Evolutionary conservation across 2,797 vertebrate species (phyloP), one percentile per base, ranked within the genome.

Genomic region (Leptodactylus fallax): DNA sequence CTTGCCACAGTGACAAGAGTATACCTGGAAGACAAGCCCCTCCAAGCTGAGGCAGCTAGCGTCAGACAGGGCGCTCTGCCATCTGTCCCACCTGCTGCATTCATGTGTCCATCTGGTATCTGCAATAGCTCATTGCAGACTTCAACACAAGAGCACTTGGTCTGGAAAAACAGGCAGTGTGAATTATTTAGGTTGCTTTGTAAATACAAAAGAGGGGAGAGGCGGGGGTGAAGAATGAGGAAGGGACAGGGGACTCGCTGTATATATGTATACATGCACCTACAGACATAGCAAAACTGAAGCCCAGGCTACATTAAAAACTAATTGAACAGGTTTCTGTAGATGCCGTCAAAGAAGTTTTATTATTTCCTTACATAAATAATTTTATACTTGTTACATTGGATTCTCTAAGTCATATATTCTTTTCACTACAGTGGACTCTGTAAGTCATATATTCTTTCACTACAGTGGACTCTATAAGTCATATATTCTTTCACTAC

Each of bases 81-180:
- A 97, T 96, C 95, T 96, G 95, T 95, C 95, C 95, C 95, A 97
- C 96, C 96, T 96, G 96, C 96, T 96, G 95, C 96, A 95, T 95
- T 92, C 94, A 89, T 91, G 92, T 93, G 95, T 96, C 96, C 96
- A 96, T 96, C 96, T 97, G 96, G 90, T 95, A 94, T 91, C 94
- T 92, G 94, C 95, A 93, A 78, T 92, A 92, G 93, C 94, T 95
- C 95, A 91, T 93, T 87, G 93, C 92, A 51, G 94, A 90, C 93
- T 94, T 92, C 94, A 84, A 91, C 91, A 82, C 90, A 93, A 93
- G 90, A 91, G 90, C 93, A 72, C 83, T 90, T 90, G 72, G 92
- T 90, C 93, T 93, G 93, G 91, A 79, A 82, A 94, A 93, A 93
- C 88, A 94, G 94, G 94, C 95, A 90, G 91, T 85, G 94, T 95